A percentile compares a stretch with the other conserved stretches of the same genome.
Evolutionary conservation across 2,888 invertebrate species (phyloP).

Genomic region (Zhengitettix transpicula): DNA sequence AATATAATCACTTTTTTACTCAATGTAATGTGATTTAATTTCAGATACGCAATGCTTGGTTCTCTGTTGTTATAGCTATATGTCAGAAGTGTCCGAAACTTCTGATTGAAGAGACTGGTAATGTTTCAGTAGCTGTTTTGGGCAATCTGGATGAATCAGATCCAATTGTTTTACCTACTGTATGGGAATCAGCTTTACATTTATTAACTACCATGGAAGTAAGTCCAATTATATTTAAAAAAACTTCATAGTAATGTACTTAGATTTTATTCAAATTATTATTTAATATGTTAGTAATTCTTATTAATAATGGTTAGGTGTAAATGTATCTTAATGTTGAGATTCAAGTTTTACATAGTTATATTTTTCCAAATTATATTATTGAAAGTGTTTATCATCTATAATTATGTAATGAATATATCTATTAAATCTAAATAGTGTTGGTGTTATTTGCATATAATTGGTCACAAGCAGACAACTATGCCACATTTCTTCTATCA

Average conservation of each 20-base stretch:
- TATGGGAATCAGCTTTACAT: conserved; percentile 60
- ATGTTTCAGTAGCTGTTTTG: conserved; percentile 37
- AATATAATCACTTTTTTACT: no score
- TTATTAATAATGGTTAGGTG: no score
- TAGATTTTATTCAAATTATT: background rate
- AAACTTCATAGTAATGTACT: background rate
- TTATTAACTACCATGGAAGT: conserved; percentile 39
- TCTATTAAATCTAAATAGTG: no score
- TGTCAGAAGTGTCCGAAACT: conserved; percentile 39
- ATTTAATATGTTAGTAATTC: no score
- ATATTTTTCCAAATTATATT: background rate
- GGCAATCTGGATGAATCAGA: conserved; percentile 51
- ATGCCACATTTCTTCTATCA: no score
- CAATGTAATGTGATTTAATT: conserved; percentile 1
- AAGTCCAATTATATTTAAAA: conserved; percentile 12
- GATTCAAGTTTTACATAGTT: background rate
- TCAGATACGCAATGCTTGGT: conserved; percentile 34
- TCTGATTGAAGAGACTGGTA: conserved; percentile 34
- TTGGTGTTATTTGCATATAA: no score
- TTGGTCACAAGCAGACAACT: no score
- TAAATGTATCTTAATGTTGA: no score
- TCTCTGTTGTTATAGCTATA: conserved; percentile 40
- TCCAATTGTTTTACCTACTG: conserved; percentile 41
- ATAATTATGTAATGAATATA: background rate
- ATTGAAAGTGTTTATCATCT: background rate